Percentiles rank a stretch among this genome's conserved stretches.
Conservation (phyloP, 2,888 invertebrate genomes). For the Tyria jacobaeae region DNA sequence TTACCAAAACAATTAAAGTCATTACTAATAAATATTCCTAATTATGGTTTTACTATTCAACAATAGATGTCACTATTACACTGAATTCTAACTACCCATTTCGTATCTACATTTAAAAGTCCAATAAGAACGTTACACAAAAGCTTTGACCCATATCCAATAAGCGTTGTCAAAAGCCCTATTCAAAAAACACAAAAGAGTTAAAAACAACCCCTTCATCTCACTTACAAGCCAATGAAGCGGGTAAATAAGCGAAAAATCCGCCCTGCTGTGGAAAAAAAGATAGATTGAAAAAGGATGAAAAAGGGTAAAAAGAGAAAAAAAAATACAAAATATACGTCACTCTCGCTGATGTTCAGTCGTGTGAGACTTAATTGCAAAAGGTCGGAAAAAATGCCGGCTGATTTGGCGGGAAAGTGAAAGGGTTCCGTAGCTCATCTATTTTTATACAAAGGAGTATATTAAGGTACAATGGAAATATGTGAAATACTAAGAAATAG, state of each 20-base stretch:
- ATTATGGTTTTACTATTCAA: slow-evolving; percentile 42
- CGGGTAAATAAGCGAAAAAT: slow-evolving; percentile 86
- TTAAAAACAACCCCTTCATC: slow-evolving; percentile 69
- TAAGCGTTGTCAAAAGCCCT: slow-evolving; percentile 57
- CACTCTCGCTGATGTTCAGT: slow-evolving; percentile 75
- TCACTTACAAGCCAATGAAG: slow-evolving; percentile 86
- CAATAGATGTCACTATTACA: slow-evolving; percentile 58
- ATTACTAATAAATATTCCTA: background rate
- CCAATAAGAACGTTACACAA: slow-evolving; percentile 51
- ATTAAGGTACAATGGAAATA: background rate
- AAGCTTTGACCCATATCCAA: slow-evolving; percentile 71
- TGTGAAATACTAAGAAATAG: background rate
- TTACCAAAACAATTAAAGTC: background rate
- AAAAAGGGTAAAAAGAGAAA: slow-evolving; percentile 52
- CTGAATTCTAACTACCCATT: slow-evolving; percentile 55
- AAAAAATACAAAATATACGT: slow-evolving; percentile 70
- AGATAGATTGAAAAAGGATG: slow-evolving; percentile 75
- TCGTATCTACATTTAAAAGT: slow-evolving; percentile 39
- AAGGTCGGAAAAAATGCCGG: slow-evolving; percentile 73
- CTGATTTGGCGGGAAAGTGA: slow-evolving; percentile 41
- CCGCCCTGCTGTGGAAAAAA: slow-evolving; percentile 81
- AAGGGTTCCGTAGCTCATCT: slow-evolving; percentile 59
- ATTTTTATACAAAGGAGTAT: background rate
- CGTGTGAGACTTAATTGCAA: slow-evolving; percentile 74
- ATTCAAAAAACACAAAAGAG: slow-evolving; percentile 66